Percentiles rank a stretch among this genome's conserved stretches.
These are phyloP conservation scores for Cyclophora albipunctata DNA, from an alignment of 2,888 invertebrate species.

Conservation along the genomic window DNA sequence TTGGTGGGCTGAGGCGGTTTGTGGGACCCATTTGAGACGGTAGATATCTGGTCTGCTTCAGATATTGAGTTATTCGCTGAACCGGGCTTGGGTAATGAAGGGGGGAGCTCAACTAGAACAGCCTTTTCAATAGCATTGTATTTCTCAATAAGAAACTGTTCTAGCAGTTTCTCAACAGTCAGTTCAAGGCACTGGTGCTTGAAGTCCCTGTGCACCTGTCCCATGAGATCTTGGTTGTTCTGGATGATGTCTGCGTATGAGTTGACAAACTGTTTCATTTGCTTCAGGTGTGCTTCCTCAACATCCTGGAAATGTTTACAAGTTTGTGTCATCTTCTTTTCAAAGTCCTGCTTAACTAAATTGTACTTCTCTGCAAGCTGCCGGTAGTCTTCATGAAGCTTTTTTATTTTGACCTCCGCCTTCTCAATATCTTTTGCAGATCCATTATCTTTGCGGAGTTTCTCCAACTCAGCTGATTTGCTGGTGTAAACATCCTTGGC, in stretches of 20 bases:
- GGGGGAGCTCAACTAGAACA: conserved; percentile 77
- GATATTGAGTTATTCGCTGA: conserved; percentile 72
- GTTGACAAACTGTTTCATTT: conserved; percentile 96
- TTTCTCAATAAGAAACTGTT: conserved; percentile 93
- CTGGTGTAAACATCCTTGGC: conserved; percentile 94
- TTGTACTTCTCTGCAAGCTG: conserved; percentile 94
- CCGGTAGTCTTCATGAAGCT: conserved; percentile 96
- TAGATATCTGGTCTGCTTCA: conserved; percentile 68
- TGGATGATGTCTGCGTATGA: conserved; percentile 91
- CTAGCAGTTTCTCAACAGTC: conserved; percentile 93
- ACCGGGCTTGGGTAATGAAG: conserved; percentile 60
- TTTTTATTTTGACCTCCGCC: conserved; percentile 92
- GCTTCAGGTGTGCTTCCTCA: conserved; percentile 92
- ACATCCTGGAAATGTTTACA: conserved; percentile 96
- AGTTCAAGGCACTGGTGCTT: conserved; percentile 92
- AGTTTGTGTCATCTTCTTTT: conserved; percentile 94
- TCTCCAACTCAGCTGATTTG: conserved; percentile 91
- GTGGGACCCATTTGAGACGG: conserved; percentile 67
- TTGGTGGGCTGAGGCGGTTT: conserved; percentile 63
- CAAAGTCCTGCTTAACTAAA: conserved; percentile 93
- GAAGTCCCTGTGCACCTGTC: conserved; percentile 95
- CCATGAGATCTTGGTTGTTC: conserved; percentile 92
- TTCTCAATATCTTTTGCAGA: conserved; percentile 96
- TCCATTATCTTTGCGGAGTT: conserved; percentile 90
- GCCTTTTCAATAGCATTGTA: conserved; percentile 95